phyloP scores from a whole-genome alignment of 2,888 invertebrate species.

The Cerastis leucographa region DNA sequence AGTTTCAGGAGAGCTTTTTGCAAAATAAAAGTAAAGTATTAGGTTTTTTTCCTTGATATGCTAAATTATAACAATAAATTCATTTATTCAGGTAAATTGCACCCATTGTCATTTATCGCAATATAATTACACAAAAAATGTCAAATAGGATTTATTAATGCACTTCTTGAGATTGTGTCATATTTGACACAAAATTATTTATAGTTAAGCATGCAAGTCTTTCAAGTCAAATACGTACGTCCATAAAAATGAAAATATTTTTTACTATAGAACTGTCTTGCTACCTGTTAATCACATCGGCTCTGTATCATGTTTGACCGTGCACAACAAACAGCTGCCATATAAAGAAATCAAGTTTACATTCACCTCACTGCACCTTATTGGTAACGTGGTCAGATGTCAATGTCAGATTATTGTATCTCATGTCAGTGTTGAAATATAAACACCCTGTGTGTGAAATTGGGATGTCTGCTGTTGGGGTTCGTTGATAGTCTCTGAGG shows the following conservation, averaged over 20 bases:
- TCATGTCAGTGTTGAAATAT: conserved; percentile 53
- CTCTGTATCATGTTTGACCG: conserved; percentile 40
- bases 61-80: too few species aligned
- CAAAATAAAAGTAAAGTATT: not conserved
- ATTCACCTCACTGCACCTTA: conserved; percentile 82
- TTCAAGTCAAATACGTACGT: not conserved
- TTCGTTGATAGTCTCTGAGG: not conserved
- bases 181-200: not conserved
- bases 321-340: conserved; percentile 68
- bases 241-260: not conserved
- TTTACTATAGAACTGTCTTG: not conserved
- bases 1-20: not conserved
- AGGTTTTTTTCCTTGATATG: too few species aligned
- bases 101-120: too few species aligned
- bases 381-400: conserved; percentile 78
- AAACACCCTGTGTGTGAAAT: conserved; percentile 46
- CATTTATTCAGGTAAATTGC: too few species aligned
- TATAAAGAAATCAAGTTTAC: conserved; percentile 84
- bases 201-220: not conserved
- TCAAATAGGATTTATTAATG: not conserved
- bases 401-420: conserved; percentile 78
- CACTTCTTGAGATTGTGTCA: not conserved
- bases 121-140: too few species aligned
- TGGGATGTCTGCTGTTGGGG: not conserved
- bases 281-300: conserved; percentile 16